A percentile compares a stretch with the other conserved stretches of the same genome.
Conservation (phyloP, 2,888 invertebrate genomes). For the Microplitis manilae region DNA sequence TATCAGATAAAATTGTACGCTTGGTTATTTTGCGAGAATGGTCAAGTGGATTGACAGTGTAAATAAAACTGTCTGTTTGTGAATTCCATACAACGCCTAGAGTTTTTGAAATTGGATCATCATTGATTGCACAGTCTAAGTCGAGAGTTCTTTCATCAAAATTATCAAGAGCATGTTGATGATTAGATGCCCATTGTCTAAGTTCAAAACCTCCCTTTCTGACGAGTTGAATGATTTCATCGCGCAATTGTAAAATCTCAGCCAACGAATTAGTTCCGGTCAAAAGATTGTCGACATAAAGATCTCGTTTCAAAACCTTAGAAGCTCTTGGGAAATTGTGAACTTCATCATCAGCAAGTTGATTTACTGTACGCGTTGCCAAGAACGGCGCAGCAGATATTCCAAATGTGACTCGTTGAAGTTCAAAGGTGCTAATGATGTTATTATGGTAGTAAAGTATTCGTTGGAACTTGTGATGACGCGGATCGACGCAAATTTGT, state of each 20-base stretch:
- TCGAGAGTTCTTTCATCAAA: slow-evolving; percentile 37
- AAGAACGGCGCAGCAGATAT: slow-evolving; percentile 42
- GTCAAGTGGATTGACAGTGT: slow-evolving; percentile 34
- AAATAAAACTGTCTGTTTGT: slow-evolving; percentile 33
- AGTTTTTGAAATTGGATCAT: slow-evolving; percentile 38
- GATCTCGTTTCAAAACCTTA: slow-evolving; percentile 37
- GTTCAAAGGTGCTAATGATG: slow-evolving; percentile 32
- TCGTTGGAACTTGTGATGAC: slow-evolving; percentile 41
- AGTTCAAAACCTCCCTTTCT: slow-evolving; percentile 57
- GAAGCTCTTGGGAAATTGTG: slow-evolving; percentile 36
- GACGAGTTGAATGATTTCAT: slow-evolving; percentile 49
- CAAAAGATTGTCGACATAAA: slow-evolving; percentile 51
- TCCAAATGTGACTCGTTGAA: slow-evolving; percentile 46
- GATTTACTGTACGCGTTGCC: slow-evolving; percentile 43
- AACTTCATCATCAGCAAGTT: slow-evolving; percentile 44
- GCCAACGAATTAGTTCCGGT: slow-evolving; percentile 47
- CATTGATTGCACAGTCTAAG: slow-evolving; percentile 27
- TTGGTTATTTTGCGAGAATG: slow-evolving; percentile 36
- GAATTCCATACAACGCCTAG: slow-evolving; percentile 43
- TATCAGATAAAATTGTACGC: slow-evolving; percentile 38
- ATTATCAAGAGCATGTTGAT: slow-evolving; percentile 38
- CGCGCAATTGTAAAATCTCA: slow-evolving; percentile 47
- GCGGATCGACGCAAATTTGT: slow-evolving; percentile 36
- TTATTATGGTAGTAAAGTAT: slow-evolving; percentile 39
- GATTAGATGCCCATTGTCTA: slow-evolving; percentile 55